These are phyloP conservation scores for Narcine bancroftii DNA, from an alignment of 2,113 vertebrate genomes.

Conservation along the genomic window DNA sequence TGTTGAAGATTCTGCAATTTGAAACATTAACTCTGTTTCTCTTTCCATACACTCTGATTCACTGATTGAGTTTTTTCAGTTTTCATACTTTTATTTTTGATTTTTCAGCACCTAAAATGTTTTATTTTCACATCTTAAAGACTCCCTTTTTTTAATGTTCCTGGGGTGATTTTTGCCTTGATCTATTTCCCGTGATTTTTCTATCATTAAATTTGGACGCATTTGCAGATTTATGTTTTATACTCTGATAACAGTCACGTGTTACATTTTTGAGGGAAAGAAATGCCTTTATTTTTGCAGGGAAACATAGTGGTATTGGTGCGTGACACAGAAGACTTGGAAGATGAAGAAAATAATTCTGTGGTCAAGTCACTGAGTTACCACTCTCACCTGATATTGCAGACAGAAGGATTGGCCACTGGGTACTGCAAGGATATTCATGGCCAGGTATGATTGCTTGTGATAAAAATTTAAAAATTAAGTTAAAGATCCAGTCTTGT, in stretches of 20 bases:
- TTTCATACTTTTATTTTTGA: too few relatives aligned
- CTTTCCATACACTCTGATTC: too few relatives aligned
- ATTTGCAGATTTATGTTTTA: background rate
- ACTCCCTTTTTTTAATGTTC: too few relatives aligned
- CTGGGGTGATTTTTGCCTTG: too few relatives aligned
- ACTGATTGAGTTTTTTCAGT: too few relatives aligned
- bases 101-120: too few relatives aligned
- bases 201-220: too few relatives aligned
- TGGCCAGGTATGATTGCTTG: conserved; percentile 63
- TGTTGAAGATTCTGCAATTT: too few relatives aligned
- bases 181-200: too few relatives aligned
- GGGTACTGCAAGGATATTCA: conserved; percentile 92
- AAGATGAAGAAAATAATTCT: conserved; percentile 59
- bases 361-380: conserved; percentile 69
- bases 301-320: conserved; percentile 73
- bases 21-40: too few relatives aligned
- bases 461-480: too few relatives aligned
- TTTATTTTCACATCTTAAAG: too few relatives aligned
- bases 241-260: background rate
- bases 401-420: conserved; percentile 71
- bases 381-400: conserved; percentile 71
- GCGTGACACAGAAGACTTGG: conserved; percentile 49
- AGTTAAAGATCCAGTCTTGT: background rate
- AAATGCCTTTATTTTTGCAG: conserved; percentile 48
- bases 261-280: background rate